Evolutionary conservation across 2,113 vertebrate genomes (phyloP), one percentile per base, ranked within the genome.

Genomic region (Hepsetus odoe): DNA sequence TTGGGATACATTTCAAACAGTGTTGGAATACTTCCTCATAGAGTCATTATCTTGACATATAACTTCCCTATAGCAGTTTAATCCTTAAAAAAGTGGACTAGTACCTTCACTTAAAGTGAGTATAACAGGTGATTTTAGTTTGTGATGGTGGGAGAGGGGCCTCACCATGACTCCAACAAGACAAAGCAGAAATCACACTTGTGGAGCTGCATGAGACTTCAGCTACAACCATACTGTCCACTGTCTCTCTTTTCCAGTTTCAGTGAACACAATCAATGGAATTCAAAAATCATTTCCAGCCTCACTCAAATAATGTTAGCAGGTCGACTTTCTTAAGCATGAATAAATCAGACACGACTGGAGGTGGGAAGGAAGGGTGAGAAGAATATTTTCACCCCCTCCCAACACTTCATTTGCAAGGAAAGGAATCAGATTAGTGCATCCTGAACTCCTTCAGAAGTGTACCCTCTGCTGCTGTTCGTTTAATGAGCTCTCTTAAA

Each of bases 401-500:
- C 86, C 79, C 83, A 30, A 35, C 46, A 20, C 32, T 40, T 11
- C 0, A 75, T 83, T 61, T 78, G 77, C 6, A 80, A 87, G 88
- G 81, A 40, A 56, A 83, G 67, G 87, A 92, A 90, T 91, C 87
- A 80, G 87, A 88, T 92, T 91, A 91, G 84, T 83, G 85, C 84
- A n/a, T 86, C 80, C 79, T 85, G 84, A 1, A 70, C 84, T 76
- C 86, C 59, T 78, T 81, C 79, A 85, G 70, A 26, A 71, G 67
- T 84, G 80, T 67, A 77, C 68, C 82, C 55, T 53, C 38, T 82
- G 77, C 84, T 83, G 77, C 56, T 78, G 79, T 82, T 77, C 84
- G 83, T 85, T 89, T 86, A 90, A 86, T 89, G 83, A 89, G 82
- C 89, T 88, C 82, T 77, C 79, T 74, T 75, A 38, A 88, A 87